These are phyloP conservation scores for Drosophila austrosaltans DNA, from an alignment of 2,888 invertebrate species.

Conservation along the genomic window DNA sequence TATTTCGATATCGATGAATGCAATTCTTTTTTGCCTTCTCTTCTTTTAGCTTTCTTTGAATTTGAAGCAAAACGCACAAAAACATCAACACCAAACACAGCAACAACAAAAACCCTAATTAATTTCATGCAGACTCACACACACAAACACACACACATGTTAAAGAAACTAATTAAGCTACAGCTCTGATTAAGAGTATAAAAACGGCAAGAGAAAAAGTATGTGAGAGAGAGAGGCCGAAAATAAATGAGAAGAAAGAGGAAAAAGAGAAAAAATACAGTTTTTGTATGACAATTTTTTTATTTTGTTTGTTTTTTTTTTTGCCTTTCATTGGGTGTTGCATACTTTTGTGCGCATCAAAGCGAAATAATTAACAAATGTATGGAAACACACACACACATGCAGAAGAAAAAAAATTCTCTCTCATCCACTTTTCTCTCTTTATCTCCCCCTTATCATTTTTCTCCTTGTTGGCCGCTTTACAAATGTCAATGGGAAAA, in stretches of 20 bases:
- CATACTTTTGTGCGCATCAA: conserved; percentile 74
- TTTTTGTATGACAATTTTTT: conserved; percentile 60
- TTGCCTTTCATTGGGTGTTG: conserved; percentile 37
- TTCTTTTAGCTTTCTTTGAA: conserved; percentile 5
- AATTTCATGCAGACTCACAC: conserved; percentile 58
- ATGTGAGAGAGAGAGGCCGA: not conserved
- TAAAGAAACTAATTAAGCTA: conserved; percentile 74
- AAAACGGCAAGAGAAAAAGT: not conserved
- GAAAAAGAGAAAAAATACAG: conserved; percentile 45
- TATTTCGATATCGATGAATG: not conserved
- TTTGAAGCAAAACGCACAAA: conserved; percentile 14
- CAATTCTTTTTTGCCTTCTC: not conserved
- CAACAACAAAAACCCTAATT: conserved; percentile 60
- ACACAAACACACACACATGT: conserved; percentile 38
- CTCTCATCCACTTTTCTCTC: not conserved
- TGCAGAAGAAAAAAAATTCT: conserved; percentile 5
- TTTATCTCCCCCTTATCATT: conserved; percentile 15
- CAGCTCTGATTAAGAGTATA: conserved; percentile 63
- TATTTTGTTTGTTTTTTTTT: conserved; percentile 22
- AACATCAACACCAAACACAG: conserved; percentile 14
- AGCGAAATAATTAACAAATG: conserved; percentile 77
- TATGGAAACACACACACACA: conserved; percentile 43
- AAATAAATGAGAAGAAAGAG: not conserved
- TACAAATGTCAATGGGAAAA: conserved; percentile 69
- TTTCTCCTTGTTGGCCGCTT: conserved; percentile 35